Percentiles rank a stretch among this genome's conserved stretches.
phyloP scores from a whole-genome alignment of 1,140 invertebrate genomes.

The Drosophila navojoa region DNA sequence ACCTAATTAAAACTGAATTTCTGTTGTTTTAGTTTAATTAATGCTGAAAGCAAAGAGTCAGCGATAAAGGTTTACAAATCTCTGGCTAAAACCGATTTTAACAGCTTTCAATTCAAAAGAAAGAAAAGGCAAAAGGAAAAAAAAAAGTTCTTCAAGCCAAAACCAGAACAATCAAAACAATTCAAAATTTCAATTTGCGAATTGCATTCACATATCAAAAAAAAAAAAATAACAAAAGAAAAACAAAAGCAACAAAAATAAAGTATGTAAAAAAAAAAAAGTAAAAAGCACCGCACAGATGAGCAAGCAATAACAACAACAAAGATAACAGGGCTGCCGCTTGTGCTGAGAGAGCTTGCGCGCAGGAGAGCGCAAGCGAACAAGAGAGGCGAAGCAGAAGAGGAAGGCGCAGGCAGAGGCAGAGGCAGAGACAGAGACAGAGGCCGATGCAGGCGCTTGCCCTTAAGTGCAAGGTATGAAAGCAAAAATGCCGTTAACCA shows the following conservation, averaged over 20 bases:
- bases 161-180: slow-evolving; percentile 11
- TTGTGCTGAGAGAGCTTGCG: not conserved
- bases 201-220: not conserved
- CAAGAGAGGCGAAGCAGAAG: not conserved
- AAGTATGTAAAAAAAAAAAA: no score
- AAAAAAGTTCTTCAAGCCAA: no score
- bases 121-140: not conserved
- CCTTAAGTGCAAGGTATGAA: slow-evolving; percentile 25
- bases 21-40: no score
- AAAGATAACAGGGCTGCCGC: not conserved
- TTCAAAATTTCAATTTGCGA: slow-evolving; percentile 12
- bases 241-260: not conserved
- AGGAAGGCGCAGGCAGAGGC: not conserved
- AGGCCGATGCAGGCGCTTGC: not conserved
- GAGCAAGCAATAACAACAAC: slow-evolving; percentile 1
- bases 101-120: no score
- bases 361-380: no score
- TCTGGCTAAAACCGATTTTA: no score
- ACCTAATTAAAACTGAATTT: no score
- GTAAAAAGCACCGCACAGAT: no score
- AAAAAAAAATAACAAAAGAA: slow-evolving; percentile 1
- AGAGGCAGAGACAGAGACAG: not conserved
- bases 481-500: slow-evolving; percentile 20
- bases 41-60: no score
- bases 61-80: no score